Conservation (phyloP, 2,113 vertebrate species). For the Platanista minor region DNA sequence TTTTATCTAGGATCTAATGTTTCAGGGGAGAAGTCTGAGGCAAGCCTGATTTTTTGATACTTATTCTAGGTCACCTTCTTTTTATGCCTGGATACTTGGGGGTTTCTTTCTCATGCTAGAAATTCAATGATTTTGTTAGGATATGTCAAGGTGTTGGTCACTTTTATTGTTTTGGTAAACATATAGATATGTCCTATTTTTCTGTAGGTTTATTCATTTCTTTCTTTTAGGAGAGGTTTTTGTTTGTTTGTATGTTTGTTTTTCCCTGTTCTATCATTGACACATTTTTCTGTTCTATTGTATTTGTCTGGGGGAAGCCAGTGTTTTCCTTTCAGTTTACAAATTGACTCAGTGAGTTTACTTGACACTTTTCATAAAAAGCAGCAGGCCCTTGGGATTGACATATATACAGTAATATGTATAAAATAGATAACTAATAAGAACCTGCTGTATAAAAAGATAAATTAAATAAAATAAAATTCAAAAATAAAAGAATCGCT, state of each 20-base stretch:
- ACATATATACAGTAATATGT: no score
- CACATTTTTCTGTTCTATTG: neutral
- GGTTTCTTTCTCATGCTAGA: neutral
- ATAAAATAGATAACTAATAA: no score
- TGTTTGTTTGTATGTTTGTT: neutral
- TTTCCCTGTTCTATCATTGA: neutral
- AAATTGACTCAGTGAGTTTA: neutral
- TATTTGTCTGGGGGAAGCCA: neutral
- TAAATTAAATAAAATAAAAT: no score
- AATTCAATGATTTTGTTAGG: neutral
- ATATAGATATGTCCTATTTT: neutral
- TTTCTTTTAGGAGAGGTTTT: neutral
- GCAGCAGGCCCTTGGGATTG: neutral
- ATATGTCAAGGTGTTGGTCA: neutral
- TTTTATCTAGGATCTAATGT: neutral
- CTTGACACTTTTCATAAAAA: neutral
- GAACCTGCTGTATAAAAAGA: no score
- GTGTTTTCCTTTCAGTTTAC: neutral
- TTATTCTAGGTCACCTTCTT: neutral
- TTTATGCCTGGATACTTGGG: neutral
- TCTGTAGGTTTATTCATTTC: conserved; percentile 13
- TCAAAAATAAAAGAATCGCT: no score
- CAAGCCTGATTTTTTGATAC: neutral
- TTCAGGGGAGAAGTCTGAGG: neutral
- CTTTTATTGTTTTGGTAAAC: neutral